A percentile compares a stretch with the other conserved stretches of the same genome.
Evolutionary conservation across 2,797 vertebrate genomes (phyloP).

Genomic region (Malacoraja senta): DNA sequence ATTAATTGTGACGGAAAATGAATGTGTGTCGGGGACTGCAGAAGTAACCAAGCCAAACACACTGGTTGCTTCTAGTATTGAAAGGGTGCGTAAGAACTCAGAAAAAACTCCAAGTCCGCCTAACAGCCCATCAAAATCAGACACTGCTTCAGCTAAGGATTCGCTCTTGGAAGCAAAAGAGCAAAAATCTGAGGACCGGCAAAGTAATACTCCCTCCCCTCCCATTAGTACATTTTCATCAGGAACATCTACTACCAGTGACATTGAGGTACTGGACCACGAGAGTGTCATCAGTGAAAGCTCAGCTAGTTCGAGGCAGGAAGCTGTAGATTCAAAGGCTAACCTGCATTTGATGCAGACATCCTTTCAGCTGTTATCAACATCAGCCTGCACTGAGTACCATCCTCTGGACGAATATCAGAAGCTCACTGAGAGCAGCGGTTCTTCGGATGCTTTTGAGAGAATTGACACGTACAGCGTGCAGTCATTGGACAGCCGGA

Average conservation of each 20-base stretch:
- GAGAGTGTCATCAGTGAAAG: slow-evolving; percentile 98
- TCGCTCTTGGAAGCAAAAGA: slow-evolving; percentile 72
- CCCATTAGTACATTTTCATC: slow-evolving; percentile 93
- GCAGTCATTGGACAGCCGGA: slow-evolving; percentile 91
- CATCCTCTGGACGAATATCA: slow-evolving; percentile 83
- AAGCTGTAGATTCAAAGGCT: slow-evolving; percentile 77
- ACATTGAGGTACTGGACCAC: slow-evolving; percentile 95
- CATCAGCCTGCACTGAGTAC: slow-evolving; percentile 84
- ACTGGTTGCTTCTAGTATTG: slow-evolving; percentile 13
- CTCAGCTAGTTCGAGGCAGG: slow-evolving; percentile 89
- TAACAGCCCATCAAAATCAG: slow-evolving; percentile 48
- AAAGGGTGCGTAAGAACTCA: slow-evolving; percentile 40
- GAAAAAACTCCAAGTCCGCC: slow-evolving; percentile 42
- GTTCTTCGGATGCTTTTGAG: slow-evolving; percentile 93
- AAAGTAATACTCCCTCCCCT: slow-evolving; percentile 90
- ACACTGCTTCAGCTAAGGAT: slow-evolving; percentile 64
- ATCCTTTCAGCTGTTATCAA: slow-evolving; percentile 87
- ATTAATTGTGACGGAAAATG: slow-evolving; percentile 43
- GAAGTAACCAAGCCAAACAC: slow-evolving; percentile 40
- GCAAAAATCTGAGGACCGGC: slow-evolving; percentile 81
- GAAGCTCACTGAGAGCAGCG: slow-evolving; percentile 87
- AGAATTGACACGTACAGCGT: slow-evolving; percentile 95
- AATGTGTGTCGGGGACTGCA: slow-evolving; percentile 44
- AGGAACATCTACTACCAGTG: slow-evolving; percentile 94
- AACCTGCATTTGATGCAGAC: slow-evolving; percentile 90